Base-by-base conservation (phyloP, 1,140 invertebrate genomes). In the Nomia melanderi region DNA sequence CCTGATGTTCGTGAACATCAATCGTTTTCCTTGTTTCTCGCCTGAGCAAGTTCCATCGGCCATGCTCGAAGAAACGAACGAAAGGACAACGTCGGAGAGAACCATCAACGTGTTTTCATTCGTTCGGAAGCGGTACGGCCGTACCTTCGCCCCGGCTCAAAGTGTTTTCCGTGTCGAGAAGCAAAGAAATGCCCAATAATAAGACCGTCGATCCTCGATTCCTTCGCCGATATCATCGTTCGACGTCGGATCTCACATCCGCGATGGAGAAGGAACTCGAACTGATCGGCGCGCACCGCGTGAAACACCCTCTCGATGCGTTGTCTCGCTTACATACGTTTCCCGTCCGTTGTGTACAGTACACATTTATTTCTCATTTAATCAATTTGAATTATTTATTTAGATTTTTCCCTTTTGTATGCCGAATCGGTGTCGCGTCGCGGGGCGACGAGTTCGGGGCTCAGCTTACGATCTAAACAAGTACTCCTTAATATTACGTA, bases 381-480 rank as follows among this genome's bases (percentile, higher is more conserved):
- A 44, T 44, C 41, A 44, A 17, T 44, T 78, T 59, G n/a, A 73
- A 75, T 66, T 60, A 54, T 69, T 77, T 72, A 70, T 76, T 66
- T 82, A 70, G 77, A 59, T 44, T 57, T 73, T 75, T 75, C 66
- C 27, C 36, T 63, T 47, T 71, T 72, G 29, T 62, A 39, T 73
- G 84, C 74, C 65, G 73, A 78, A 39, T 50, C 6, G 78, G 67
- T 74, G 79, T 88, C 85, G 85, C 86, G 83, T 88, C 59, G 83
- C 88, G 87, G 88, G 85, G 72, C 83, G 63, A 87, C 88, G 86
- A 87, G 65, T 82, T 83, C 77, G 80, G 83, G 88, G 83, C 81
- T 84, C 69, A n/a, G n/a, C 87, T 90, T 91, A 91, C 39, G 63
- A 79, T 83, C 84, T 90, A 90, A 90, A 90, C 84, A 90, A 89